Percentiles rank a stretch among this genome's conserved stretches.
Evolutionary conservation across 2,888 invertebrate genomes (phyloP).

Genomic region (Drosophila flavopinicola): DNA sequence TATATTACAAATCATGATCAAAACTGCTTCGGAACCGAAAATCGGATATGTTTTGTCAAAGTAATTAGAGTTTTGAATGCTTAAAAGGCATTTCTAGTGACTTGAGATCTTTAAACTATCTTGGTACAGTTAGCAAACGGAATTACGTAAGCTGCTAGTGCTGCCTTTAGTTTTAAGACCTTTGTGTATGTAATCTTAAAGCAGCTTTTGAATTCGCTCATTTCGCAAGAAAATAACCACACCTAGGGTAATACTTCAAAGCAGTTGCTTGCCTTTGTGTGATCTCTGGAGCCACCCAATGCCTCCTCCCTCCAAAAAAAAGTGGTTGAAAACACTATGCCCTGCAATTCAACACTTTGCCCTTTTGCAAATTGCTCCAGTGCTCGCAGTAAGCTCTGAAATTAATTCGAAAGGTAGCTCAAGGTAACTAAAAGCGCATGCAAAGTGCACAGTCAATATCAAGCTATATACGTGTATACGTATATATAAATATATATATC

Average conservation of each 20-base stretch:
- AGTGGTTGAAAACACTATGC: constrained; percentile 19
- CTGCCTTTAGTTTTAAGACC: not conserved
- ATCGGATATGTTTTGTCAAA: too few relatives aligned
- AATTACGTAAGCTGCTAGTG: too few relatives aligned
- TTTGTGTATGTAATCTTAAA: not conserved
- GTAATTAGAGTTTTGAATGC: not conserved
- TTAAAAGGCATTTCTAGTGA: too few relatives aligned
- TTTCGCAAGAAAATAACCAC: constrained; percentile 21
- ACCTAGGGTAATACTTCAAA: constrained; percentile 22
- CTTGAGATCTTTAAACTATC: too few relatives aligned
- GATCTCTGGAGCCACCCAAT: too few relatives aligned
- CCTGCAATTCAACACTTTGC: constrained; percentile 22
- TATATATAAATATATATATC: constrained; percentile 1
- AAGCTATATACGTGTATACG: not conserved
- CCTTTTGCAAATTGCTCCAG: constrained; percentile 10
- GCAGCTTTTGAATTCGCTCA: constrained; percentile 3
- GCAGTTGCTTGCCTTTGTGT: constrained; percentile 14
- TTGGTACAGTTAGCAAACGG: too few relatives aligned
- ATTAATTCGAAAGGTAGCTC: constrained; percentile 42
- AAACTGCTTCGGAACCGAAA: too few relatives aligned
- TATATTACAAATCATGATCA: too few relatives aligned
- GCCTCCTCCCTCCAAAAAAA: constrained; percentile 2
- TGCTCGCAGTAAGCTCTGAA: constrained; percentile 30
- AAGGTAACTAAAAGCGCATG: constrained; percentile 50
- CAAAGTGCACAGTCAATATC: constrained; percentile 42